Conservation (phyloP, 1,140 invertebrate genomes). For the Aradophagus sp. region DNA sequence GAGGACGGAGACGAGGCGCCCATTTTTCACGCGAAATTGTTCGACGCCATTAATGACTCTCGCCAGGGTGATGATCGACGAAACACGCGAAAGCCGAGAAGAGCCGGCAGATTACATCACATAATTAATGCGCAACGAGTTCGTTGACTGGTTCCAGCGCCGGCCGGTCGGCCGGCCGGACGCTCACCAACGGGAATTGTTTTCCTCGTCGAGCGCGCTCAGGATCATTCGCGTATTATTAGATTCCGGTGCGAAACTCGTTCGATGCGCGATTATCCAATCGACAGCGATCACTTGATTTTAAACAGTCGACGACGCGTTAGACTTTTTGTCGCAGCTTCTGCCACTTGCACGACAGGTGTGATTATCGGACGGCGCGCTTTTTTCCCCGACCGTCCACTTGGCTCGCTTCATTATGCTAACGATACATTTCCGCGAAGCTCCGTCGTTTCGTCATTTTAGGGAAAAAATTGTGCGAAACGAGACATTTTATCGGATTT, state of each 20-base stretch:
- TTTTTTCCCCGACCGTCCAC: conserved; percentile 15
- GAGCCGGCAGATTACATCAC: conserved; percentile 51
- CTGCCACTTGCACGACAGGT: conserved; percentile 22
- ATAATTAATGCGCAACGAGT: conserved; percentile 60
- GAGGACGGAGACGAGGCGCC: too few species aligned
- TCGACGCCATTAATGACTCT: conserved; percentile 20
- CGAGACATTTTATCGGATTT: too few species aligned
- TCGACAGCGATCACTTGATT: conserved; percentile 24
- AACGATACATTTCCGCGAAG: conserved; percentile 23
- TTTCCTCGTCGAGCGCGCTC: conserved; percentile 30
- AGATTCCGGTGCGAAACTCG: conserved; percentile 41
- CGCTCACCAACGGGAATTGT: conserved; percentile 49
- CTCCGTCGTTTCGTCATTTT: not conserved
- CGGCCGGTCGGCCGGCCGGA: conserved; percentile 8
- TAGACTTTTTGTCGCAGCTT: conserved; percentile 20
- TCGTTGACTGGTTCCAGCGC: conserved; percentile 54
- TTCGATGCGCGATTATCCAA: conserved; percentile 29
- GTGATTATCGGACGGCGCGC: conserved; percentile 11
- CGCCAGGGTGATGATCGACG: conserved; percentile 28
- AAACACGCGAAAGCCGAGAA: conserved; percentile 24
- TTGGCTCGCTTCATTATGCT: conserved; percentile 34
- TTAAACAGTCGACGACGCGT: conserved; percentile 21
- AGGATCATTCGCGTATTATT: conserved; percentile 36
- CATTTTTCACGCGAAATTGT: not conserved
- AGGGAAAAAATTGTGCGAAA: too few species aligned